Percentiles rank a stretch among this genome's conserved stretches.
Evolutionary conservation across 92 coral and sea anemone genomes (phyloP).

Genomic region (Porites divaricata): DNA sequence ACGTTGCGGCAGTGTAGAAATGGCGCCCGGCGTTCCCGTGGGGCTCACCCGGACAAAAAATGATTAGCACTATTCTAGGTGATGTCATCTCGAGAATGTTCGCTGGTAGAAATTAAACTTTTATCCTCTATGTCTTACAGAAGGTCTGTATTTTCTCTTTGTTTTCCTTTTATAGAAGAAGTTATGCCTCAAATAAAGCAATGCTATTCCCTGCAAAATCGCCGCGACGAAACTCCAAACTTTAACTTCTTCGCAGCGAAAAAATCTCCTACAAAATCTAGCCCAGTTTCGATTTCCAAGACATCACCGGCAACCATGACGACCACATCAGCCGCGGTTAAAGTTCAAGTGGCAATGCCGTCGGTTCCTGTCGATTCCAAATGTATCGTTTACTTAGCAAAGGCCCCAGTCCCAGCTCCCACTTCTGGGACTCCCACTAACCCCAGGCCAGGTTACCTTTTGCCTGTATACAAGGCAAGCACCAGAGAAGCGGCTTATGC

Average conservation of each 20-base stretch:
- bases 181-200: slow-evolving; percentile 72
- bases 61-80: no score
- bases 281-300: slow-evolving; percentile 17
- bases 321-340: slow-evolving; percentile 14
- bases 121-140: no score
- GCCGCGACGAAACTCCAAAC: slow-evolving; percentile 39
- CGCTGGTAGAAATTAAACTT: no score
- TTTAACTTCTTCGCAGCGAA: slow-evolving; percentile 35
- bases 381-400: slow-evolving; percentile 41
- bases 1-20: no score
- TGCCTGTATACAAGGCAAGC: slow-evolving; percentile 66
- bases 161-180: slow-evolving; percentile 5
- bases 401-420: slow-evolving; percentile 33
- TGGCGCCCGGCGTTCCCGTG: background rate
- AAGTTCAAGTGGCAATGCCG: background rate
- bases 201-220: slow-evolving; percentile 66
- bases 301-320: slow-evolving; percentile 36
- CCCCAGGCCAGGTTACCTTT: slow-evolving; percentile 67
- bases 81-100: no score
- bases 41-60: no score
- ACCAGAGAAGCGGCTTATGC: slow-evolving; percentile 69
- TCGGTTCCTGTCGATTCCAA: slow-evolving; percentile 18
- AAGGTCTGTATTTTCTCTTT: background rate
- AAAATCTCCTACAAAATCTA: slow-evolving; percentile 40
- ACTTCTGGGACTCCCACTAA: slow-evolving; percentile 32